Conservation (phyloP, 2,797 vertebrate species). For the Malurus leucopterus region DNA sequence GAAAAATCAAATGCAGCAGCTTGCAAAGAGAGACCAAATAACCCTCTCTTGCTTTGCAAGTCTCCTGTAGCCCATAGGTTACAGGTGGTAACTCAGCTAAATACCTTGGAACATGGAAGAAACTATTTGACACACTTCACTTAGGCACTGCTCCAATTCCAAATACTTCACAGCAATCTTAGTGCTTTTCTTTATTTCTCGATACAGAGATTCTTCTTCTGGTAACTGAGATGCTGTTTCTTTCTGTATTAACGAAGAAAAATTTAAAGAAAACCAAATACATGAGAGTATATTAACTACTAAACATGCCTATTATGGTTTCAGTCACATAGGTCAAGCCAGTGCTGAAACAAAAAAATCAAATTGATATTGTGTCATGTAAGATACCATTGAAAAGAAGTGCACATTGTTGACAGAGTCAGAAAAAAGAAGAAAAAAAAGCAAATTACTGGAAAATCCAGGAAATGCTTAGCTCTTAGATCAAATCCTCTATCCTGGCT, state of each 20-base stretch:
- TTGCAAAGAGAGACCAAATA: not conserved
- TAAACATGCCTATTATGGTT: not conserved
- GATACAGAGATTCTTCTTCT: slow-evolving; percentile 31
- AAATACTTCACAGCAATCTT: slow-evolving; percentile 71
- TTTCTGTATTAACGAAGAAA: slow-evolving; percentile 63
- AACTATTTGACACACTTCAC: slow-evolving; percentile 71
- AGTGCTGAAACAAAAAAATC: not conserved
- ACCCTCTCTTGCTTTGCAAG: not conserved
- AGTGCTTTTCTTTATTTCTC: slow-evolving; percentile 62
- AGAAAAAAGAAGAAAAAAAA: not conserved
- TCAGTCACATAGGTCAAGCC: not conserved
- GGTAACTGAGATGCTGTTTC: slow-evolving; percentile 36
- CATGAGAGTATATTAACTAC: not conserved
- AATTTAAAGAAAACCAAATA: not conserved
- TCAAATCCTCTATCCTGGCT: not conserved
- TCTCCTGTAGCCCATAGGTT: not conserved
- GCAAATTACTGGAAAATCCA: not conserved
- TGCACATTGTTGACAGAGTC: not conserved
- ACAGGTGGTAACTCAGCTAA: not conserved
- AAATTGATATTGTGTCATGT: not conserved
- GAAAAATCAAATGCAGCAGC: not conserved
- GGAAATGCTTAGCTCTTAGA: not conserved
- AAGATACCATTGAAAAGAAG: not conserved
- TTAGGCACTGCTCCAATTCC: slow-evolving; percentile 77
- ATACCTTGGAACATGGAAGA: slow-evolving; percentile 78